Base-by-base conservation (phyloP, 2,888 invertebrate genomes). In the Suillia variegata region DNA sequence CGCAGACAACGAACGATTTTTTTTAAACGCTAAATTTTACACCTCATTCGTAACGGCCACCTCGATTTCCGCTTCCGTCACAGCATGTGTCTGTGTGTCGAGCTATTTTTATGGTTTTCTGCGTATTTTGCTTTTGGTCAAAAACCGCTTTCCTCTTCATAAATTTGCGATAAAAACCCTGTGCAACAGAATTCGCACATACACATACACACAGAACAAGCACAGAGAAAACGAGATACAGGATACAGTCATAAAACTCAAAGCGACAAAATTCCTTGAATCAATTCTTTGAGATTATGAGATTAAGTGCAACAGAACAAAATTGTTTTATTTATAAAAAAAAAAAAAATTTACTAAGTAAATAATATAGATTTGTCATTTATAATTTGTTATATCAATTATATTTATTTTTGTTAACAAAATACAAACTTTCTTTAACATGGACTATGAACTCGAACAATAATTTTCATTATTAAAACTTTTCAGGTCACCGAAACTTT, bases 141-240 rank as follows among this genome's bases (percentile, higher is more conserved):
- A 13, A 13, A 45, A 45, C 54, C 50, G 58, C 75, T 71, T 74
- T 75, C 76, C 76, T 71, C 73, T 75, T 70, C 74, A 74, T 74
- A 74, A 74, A 74, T 75, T 74, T 74, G 70, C 74, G 64, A 74
- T 74, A 74, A 74, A n/a, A 73, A 74, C 67, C 74, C 71, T 75
- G 75, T 74, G 13, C 45, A 4, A 17, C 18, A 65, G 53, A 63
- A 58, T 56, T 65, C 6, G 15, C 53, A 12, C 53, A 34, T 38
- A 53, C 20, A 53, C 53, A 53, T 22, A 42, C 53, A 38, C 15
- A 38, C 21, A 21, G 18, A 5, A n/a, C 52, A 52, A 15, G 15
- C 50, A 50, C 50, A 12, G 20, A 18, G 13, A 21, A 18, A 48
- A 54, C 53, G 5, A 22, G 17, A 2, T 12, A 8, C 38, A 38